Conservation (phyloP, 2,888 invertebrate species). For the Neoitamus cyanurus region DNA sequence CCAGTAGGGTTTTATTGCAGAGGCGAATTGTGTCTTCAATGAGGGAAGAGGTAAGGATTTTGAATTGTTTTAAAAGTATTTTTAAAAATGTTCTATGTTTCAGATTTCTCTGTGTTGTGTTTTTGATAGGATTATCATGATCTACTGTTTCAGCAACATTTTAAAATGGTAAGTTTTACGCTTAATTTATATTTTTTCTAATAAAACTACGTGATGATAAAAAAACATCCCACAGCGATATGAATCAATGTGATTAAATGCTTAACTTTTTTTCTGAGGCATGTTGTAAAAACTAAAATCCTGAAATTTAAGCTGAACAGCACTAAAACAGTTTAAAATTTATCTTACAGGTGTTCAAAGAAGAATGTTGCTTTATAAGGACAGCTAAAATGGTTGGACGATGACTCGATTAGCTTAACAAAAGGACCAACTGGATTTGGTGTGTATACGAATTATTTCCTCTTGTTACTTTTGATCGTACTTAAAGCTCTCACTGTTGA, state of each 20-base stretch:
- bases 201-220: not conserved
- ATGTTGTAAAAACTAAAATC: not conserved
- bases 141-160: too few species aligned
- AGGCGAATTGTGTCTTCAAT: not conserved
- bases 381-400: too few species aligned
- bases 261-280: not conserved
- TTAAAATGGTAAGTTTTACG: not conserved
- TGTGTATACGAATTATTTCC: too few species aligned
- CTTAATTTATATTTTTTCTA: not conserved
- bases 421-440: too few species aligned
- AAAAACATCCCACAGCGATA: not conserved
- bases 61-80: not conserved
- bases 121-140: too few species aligned
- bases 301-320: not conserved
- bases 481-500: too few species aligned
- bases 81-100: not conserved
- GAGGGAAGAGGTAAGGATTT: not conserved
- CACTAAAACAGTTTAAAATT: not conserved
- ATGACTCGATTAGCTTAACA: too few species aligned
- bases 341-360: not conserved
- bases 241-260: conserved; percentile 2
- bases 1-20: not conserved
- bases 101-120: too few species aligned
- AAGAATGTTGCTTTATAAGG: too few species aligned
- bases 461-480: too few species aligned